Evolutionary conservation across 2,888 invertebrate species (phyloP).

Genomic region (Parelbella ahira): DNA sequence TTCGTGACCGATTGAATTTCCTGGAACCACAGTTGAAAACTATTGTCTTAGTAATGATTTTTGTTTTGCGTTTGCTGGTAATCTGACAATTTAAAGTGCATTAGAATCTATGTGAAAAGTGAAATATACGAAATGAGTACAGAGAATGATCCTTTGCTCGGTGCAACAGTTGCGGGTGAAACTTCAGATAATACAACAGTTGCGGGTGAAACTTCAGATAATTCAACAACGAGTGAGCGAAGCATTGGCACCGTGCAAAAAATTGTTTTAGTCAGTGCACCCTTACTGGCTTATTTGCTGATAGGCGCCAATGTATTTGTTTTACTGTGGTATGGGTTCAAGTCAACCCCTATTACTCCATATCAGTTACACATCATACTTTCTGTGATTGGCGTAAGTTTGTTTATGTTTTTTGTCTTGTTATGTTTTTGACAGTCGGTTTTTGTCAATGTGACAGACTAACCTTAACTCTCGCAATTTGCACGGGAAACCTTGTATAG

Average conservation of each 20-base stretch:
- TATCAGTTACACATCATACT: slow-evolving; percentile 39
- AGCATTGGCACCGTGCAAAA: slow-evolving; percentile 27
- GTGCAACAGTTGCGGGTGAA: neutral
- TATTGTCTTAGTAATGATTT: neutral
- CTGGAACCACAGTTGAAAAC: neutral
- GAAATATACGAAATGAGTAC: slow-evolving; percentile 12
- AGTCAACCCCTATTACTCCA: slow-evolving; percentile 33
- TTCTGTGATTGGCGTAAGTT: slow-evolving; percentile 37
- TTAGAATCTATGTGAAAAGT: no score
- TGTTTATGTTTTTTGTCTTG: neutral
- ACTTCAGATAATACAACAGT: neutral
- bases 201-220: neutral
- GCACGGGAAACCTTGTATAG: no score
- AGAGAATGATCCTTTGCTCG: slow-evolving; percentile 3
- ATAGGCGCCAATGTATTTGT: slow-evolving; percentile 37
- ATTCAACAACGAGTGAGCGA: slow-evolving; percentile 4
- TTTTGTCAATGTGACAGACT: no score
- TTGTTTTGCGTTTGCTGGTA: no score
- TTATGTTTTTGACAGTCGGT: no score
- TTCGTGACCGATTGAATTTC: slow-evolving; percentile 32
- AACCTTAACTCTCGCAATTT: no score
- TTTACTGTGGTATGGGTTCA: slow-evolving; percentile 37
- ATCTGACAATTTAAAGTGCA: no score
- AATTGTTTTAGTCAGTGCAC: slow-evolving; percentile 29
- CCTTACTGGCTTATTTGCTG: slow-evolving; percentile 34